Evolutionary conservation across 2,797 vertebrate species (phyloP).

Genomic region (Crax fasciolata): DNA sequence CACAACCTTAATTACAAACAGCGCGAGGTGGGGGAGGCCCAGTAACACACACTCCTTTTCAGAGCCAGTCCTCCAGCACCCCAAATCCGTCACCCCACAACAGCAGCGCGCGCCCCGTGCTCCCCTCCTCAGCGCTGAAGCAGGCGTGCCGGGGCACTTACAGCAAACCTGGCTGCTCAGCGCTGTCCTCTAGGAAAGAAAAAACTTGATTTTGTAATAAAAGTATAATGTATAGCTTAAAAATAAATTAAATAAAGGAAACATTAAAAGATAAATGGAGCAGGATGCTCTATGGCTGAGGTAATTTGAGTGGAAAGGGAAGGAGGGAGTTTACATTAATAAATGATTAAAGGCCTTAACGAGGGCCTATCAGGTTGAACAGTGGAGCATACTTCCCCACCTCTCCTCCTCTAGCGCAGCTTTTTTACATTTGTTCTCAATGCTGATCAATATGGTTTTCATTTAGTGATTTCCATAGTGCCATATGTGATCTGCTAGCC

Average conservation of each 20-base stretch:
- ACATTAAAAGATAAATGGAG: conserved; percentile 89
- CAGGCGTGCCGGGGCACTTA: conserved; percentile 57
- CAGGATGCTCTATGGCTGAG: conserved; percentile 87
- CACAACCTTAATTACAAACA: conserved; percentile 77
- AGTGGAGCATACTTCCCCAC: conserved; percentile 80
- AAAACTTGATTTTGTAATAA: conserved; percentile 82
- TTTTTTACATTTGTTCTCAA: conserved; percentile 86
- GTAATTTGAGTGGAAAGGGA: conserved; percentile 87
- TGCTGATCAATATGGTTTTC: conserved; percentile 90
- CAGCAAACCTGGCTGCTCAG: conserved; percentile 67
- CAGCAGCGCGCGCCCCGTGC: conserved; percentile 22
- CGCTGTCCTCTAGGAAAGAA: conserved; percentile 68
- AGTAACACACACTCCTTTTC: conserved; percentile 58
- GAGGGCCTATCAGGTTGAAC: conserved; percentile 86
- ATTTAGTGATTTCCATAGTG: conserved; percentile 89
- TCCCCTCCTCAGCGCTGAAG: conserved; percentile 39
- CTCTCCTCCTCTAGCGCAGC: conserved; percentile 80
- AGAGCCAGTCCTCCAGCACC: conserved; percentile 46
- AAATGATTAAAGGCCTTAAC: conserved; percentile 89
- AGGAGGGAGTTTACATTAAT: conserved; percentile 86
- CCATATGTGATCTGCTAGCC: conserved; percentile 85
- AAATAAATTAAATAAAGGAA: conserved; percentile 90
- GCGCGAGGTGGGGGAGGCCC: conserved; percentile 50
- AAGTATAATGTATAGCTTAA: conserved; percentile 86
- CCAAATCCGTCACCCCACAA: conserved; percentile 56